These are phyloP conservation scores for Andrena bucephala DNA, from an alignment of 2,888 invertebrate species.

Conservation along the genomic window DNA sequence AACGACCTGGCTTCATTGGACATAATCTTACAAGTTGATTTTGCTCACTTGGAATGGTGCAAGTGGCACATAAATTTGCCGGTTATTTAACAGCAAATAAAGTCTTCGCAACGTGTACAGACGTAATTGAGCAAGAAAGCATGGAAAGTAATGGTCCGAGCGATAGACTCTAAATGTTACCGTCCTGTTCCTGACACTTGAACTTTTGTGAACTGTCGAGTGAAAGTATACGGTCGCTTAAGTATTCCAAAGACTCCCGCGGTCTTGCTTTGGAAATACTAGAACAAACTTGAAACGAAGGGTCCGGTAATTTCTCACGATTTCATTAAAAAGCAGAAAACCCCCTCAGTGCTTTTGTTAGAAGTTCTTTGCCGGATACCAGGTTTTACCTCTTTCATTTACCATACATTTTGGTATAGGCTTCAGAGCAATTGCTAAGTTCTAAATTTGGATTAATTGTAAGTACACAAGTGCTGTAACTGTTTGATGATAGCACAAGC, in stretches of 20 bases:
- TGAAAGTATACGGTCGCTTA: constrained; percentile 62
- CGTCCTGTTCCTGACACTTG: constrained; percentile 63
- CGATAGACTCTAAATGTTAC: constrained; percentile 64
- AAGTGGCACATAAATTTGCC: constrained; percentile 7
- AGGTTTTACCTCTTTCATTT: neutral
- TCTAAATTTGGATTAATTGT: neutral
- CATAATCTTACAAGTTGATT: neutral
- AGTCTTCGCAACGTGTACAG: constrained; percentile 8
- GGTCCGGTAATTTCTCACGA: constrained; percentile 45
- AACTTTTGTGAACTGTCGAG: constrained; percentile 62
- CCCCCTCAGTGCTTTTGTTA: neutral
- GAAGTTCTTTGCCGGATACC: neutral
- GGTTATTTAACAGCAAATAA: constrained; percentile 8
- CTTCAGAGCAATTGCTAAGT: neutral
- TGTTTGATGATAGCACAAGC: neutral
- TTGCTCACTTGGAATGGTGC: neutral
- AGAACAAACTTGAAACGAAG: constrained; percentile 29
- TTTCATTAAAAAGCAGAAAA: constrained; percentile 38
- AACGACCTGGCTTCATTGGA: neutral
- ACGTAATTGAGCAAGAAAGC: constrained; percentile 50
- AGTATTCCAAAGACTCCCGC: constrained; percentile 34
- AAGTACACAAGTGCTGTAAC: neutral
- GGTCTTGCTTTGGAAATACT: constrained; percentile 26
- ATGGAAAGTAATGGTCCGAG: constrained; percentile 43
- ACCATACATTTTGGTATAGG: neutral